A percentile compares a stretch with the other conserved stretches of the same genome.
Evolutionary conservation across 2,797 vertebrate species (phyloP).

Genomic region (Jordanella pulchra): DNA sequence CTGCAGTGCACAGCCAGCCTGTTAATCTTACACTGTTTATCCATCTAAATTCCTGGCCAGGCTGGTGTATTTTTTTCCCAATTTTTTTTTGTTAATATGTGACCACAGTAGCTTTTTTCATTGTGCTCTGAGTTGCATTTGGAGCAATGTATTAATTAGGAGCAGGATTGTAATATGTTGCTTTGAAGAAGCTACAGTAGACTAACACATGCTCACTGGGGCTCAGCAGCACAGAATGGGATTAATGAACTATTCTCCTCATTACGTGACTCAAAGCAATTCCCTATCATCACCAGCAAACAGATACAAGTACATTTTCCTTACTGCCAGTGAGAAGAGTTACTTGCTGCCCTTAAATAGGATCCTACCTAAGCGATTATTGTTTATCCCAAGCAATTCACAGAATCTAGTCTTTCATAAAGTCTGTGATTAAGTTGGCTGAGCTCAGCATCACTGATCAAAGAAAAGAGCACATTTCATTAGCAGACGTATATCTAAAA

Average conservation of each 20-base stretch:
- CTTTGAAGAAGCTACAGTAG: conserved; percentile 60
- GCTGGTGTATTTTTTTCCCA: conserved; percentile 47
- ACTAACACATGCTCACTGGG: conserved; percentile 51
- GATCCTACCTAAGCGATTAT: conserved; percentile 63
- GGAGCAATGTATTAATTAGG: conserved; percentile 32
- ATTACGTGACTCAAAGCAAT: conserved; percentile 70
- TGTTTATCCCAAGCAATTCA: conserved; percentile 65
- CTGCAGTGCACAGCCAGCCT: conserved; percentile 57
- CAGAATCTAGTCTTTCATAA: conserved; percentile 65
- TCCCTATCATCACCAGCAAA: conserved; percentile 62
- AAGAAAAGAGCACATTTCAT: conserved; percentile 56
- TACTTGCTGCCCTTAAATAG: conserved; percentile 67
- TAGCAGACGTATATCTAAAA: conserved; percentile 22
- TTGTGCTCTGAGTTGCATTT: conserved; percentile 33
- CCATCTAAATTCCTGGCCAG: conserved; percentile 57
- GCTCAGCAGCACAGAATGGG: conserved; percentile 65
- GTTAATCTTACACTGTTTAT: conserved; percentile 75
- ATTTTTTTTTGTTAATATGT: conserved; percentile 3
- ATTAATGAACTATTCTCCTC: conserved; percentile 74
- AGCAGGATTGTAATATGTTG: conserved; percentile 47
- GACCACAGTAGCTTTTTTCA: conserved; percentile 47
- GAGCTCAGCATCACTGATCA: conserved; percentile 44
- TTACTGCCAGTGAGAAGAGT: conserved; percentile 63
- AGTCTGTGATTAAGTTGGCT: conserved; percentile 65
- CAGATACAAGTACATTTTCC: conserved; percentile 59